Base-by-base conservation (phyloP, 2,888 invertebrate species). In the Ophion slaviceki region DNA sequence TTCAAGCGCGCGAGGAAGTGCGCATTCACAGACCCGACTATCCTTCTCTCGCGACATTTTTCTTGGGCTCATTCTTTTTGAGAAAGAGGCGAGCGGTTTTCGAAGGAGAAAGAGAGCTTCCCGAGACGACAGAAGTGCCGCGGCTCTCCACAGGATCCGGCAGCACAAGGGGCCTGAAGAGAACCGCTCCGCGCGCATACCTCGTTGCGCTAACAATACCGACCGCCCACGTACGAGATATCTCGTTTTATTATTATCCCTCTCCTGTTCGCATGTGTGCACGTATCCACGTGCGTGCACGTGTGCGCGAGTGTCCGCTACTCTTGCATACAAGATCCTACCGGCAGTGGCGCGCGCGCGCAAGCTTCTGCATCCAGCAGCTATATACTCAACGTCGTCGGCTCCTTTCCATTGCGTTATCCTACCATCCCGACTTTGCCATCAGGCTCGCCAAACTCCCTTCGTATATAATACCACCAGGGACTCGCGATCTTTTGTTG, bases 221-320 rank as follows among this genome's bases (percentile, higher is more conserved):
- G 93, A 93, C 93, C 93, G 93, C 93, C 93, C 93, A 93, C 93
- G 91, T 92, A 91, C 92, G 91, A 91, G 92, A 92, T 92, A 92
- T 93, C 92, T 93, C 92, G 92, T 92, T 92, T 93, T 92, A 93
- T 92, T 93, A 92, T 93, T 93, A 92, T 93, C 91, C 91, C 83
- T 78, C 74, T 86, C 88, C 86, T 82, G 86, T 85, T 80, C 80
- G 78, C 80, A 72, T 78, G 82, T 80, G 72, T 74, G 83, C 76
- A 62, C 68, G 59, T 85, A 40, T 7, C 8, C 8, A 40, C 40
- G 40, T 40, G 40, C 6, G 40, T 40, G 40, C 40, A 40, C 40
- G 40, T 81, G 85, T 84, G 78, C 79, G 80, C 78, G 80, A 64
- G 82, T 82, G 75, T 71, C 64, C 82, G 83, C 70, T 85, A 62